Conservation (phyloP, 2,113 vertebrate genomes). For the Glaucomys volans region DNA sequence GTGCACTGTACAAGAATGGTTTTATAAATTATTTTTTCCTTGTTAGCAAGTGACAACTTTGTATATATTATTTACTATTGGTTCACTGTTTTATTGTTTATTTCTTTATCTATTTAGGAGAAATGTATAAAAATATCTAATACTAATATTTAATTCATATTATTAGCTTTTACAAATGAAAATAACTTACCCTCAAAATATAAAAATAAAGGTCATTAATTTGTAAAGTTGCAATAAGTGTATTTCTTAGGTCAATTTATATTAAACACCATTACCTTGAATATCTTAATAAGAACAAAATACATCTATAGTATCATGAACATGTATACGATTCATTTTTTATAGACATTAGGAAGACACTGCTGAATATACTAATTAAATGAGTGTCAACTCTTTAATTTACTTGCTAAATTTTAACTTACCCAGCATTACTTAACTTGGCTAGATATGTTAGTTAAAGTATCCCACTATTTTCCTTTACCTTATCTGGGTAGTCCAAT, state of each 20-base stretch:
- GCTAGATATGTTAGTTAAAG: not conserved
- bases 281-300: conserved; percentile 47
- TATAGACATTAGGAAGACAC: not conserved
- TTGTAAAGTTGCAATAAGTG: not conserved
- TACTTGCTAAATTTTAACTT: not conserved
- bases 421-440: not conserved
- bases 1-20: conserved; percentile 29
- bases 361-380: not conserved
- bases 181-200: conserved; percentile 52
- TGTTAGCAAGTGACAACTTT: conserved; percentile 56
- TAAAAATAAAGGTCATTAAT: not conserved
- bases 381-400: not conserved
- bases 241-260: conserved; percentile 20
- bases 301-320: not conserved
- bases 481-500: not conserved
- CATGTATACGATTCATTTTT: not conserved
- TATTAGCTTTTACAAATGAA: conserved; percentile 30
- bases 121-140: conserved; percentile 9
- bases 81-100: not conserved
- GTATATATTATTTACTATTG: conserved; percentile 60
- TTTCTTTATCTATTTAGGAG: conserved; percentile 26
- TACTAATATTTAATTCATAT: not conserved
- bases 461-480: not conserved
- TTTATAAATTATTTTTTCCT: conserved; percentile 72
- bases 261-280: not conserved